Conservation (phyloP, 2,888 invertebrate genomes). For the Drosophila putrida region DNA sequence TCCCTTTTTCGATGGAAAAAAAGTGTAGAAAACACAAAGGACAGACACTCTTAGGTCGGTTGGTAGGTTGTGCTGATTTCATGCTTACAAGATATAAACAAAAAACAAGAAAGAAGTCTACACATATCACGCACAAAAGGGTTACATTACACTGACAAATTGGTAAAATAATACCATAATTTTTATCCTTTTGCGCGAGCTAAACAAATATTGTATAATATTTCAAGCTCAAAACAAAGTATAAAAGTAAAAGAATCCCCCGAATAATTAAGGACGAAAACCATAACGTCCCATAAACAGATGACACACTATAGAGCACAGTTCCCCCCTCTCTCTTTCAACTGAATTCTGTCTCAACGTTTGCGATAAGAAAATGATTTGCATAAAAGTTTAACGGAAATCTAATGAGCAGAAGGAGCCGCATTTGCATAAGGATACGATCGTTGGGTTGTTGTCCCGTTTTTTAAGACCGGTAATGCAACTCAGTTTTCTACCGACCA, state of each 20-base stretch:
- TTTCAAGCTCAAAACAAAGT: constrained; percentile 52
- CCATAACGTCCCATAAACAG: constrained; percentile 70
- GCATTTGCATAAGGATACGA: constrained; percentile 56
- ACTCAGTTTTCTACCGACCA: constrained; percentile 29
- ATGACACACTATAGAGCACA: constrained; percentile 56
- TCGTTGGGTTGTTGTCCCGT: constrained; percentile 17
- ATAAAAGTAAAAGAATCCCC: constrained; percentile 18
- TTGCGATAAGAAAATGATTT: constrained; percentile 57
- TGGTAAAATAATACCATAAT: constrained; percentile 80
- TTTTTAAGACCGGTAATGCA: constrained; percentile 56
- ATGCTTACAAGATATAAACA: constrained; percentile 51
- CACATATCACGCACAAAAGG: constrained; percentile 60
- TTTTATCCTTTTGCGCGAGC: constrained; percentile 71
- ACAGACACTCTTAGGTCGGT: neutral
- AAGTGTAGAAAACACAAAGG: constrained; percentile 33
- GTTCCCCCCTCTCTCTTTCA: neutral
- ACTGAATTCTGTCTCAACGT: neutral
- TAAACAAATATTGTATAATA: constrained; percentile 80
- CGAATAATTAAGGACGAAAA: constrained; percentile 43
- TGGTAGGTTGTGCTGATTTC: constrained; percentile 53
- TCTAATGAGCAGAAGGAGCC: constrained; percentile 64
- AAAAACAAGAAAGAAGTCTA: constrained; percentile 22
- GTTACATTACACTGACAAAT: constrained; percentile 77
- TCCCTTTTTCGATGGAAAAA: constrained; percentile 52
- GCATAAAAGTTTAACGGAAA: constrained; percentile 81